Percentiles rank a stretch among this genome's conserved stretches.
Evolutionary conservation across 2,113 vertebrate species (phyloP).

Genomic region (Erythrocercus mccallii): DNA sequence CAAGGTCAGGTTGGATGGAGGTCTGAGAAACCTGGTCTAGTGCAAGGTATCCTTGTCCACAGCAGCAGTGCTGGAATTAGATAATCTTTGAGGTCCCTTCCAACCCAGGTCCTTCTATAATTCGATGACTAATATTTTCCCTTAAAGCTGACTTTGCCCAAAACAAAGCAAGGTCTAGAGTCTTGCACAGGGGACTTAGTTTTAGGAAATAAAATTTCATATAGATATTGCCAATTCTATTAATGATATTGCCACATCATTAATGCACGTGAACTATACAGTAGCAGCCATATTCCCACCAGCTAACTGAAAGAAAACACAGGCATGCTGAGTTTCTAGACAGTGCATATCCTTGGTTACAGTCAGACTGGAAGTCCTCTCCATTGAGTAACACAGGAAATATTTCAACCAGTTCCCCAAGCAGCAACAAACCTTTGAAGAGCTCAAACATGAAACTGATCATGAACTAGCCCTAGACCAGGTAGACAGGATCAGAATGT

Average conservation of each 20-base stretch:
- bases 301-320: not conserved
- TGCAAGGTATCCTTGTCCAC: not conserved
- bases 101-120: not conserved
- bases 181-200: not conserved
- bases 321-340: not conserved
- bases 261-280: not conserved
- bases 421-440: not conserved
- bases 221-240: no score
- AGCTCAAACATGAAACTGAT: not conserved
- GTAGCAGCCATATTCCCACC: not conserved
- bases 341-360: not conserved
- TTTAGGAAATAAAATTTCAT: not conserved
- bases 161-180: not conserved
- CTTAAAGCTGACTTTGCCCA: not conserved
- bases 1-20: not conserved
- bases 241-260: not conserved
- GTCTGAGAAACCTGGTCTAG: not conserved
- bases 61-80: not conserved
- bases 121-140: not conserved
- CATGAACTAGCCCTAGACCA: accelerated
- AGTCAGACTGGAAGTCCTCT: not conserved
- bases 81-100: not conserved
- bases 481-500: not conserved
- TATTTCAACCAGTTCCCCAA: not conserved
- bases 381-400: not conserved